Evolutionary conservation across 1,140 invertebrate genomes (phyloP).

Genomic region (Steinernema khuongi): DNA sequence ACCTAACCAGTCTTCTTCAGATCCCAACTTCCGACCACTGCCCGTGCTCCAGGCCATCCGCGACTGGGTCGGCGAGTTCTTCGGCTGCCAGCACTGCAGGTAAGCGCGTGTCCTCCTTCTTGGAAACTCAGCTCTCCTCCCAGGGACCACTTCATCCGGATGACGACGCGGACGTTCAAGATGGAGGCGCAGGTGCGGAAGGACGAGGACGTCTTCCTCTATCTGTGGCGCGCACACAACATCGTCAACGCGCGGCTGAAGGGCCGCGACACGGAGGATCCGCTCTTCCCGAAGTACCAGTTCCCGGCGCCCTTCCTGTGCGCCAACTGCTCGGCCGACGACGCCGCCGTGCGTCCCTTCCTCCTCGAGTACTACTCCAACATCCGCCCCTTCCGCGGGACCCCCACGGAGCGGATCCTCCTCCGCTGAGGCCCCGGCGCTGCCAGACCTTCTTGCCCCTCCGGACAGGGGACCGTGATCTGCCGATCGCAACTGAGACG

Average conservation of each 20-base stretch:
- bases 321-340: constrained; percentile 28
- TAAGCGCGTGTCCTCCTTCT: not conserved
- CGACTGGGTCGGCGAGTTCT: constrained; percentile 41
- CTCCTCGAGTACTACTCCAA: constrained; percentile 38
- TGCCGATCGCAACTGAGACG: no score
- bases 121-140: not conserved
- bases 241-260: constrained; percentile 41
- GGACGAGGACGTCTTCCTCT: constrained; percentile 37
- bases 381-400: constrained; percentile 25
- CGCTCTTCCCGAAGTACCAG: constrained; percentile 41
- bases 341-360: constrained; percentile 23
- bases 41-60: constrained; percentile 35
- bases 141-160: constrained; percentile 41
- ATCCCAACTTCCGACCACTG: constrained; percentile 29
- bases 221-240: constrained; percentile 44
- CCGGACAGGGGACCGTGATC: no score
- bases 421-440: not conserved
- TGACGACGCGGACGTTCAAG: constrained; percentile 41
- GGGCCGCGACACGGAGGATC: constrained; percentile 41
- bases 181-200: constrained; percentile 37
- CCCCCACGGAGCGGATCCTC: not conserved
- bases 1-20: constrained; percentile 21
- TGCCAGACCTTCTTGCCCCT: no score
- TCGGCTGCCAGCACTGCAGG: constrained; percentile 38
- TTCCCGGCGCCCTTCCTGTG: constrained; percentile 43